Percentiles rank a stretch among this genome's conserved stretches.
Conservation (phyloP, 1,140 invertebrate genomes). For the Capitella teleta region DNA sequence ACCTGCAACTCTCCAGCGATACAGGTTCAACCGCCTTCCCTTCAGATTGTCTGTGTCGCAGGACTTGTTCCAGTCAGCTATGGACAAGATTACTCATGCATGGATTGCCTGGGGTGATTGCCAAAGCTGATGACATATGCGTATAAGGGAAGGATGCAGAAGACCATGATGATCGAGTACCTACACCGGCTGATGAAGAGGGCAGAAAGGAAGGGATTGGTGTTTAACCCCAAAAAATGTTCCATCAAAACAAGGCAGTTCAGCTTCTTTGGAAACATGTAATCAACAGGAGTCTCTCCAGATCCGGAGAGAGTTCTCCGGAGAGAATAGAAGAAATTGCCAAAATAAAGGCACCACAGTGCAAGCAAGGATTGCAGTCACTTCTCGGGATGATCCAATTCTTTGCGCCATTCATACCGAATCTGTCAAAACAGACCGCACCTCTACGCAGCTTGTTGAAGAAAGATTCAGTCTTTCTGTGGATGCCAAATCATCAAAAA, state of each 20-base stretch:
- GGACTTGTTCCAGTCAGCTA: constrained; percentile 31
- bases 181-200: constrained; percentile 21
- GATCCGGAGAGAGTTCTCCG: constrained; percentile 31
- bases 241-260: neutral
- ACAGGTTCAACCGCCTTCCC: constrained; percentile 15
- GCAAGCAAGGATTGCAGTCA: constrained; percentile 14
- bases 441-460: constrained; percentile 4
- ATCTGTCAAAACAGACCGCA: constrained; percentile 7
- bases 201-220: constrained; percentile 27
- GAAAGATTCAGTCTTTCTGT: constrained; percentile 4
- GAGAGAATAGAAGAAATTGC: constrained; percentile 32
- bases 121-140: constrained; percentile 28
- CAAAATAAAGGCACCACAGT: constrained; percentile 12
- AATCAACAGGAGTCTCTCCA: constrained; percentile 32
- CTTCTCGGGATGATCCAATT: constrained; percentile 19
- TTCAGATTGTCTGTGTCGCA: constrained; percentile 13
- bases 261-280: constrained; percentile 18
- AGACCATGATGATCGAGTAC: constrained; percentile 4
- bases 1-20: constrained; percentile 14
- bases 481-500: constrained; percentile 1
- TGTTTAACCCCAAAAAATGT: constrained; percentile 33
- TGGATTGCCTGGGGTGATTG: constrained; percentile 27
- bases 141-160: constrained; percentile 2
- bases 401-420: constrained; percentile 15
- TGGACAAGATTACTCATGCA: constrained; percentile 20